These are phyloP conservation scores for Halichondria panicea DNA, from an alignment of 37 sponge, comb jelly and placozoan species.

Conservation along the genomic window DNA sequence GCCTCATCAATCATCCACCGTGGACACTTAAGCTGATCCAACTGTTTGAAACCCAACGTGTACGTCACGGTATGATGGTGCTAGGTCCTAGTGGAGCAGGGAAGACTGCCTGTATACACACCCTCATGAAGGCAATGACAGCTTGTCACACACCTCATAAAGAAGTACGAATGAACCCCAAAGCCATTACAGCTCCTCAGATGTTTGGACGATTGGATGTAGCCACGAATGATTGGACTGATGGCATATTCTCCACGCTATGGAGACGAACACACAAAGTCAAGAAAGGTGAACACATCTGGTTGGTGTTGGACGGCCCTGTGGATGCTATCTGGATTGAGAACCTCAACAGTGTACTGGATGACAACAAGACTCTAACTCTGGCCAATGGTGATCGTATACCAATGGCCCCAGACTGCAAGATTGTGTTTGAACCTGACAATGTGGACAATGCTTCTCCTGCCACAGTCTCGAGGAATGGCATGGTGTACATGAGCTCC, in stretches of 20 bases:
- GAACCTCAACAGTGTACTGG: conserved; percentile 97
- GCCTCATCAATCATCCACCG: conserved; percentile 88
- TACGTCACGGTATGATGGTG: conserved; percentile 99
- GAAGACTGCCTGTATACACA: conserved; percentile 87
- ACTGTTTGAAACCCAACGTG: conserved; percentile 96
- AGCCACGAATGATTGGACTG: conserved; percentile 99
- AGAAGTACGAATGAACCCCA: conserved; percentile 99
- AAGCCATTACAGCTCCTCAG: conserved; percentile 97
- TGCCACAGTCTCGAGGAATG: conserved; percentile 95
- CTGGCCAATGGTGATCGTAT: conserved; percentile 98
- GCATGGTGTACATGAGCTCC: conserved; percentile 98
- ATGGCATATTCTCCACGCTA: conserved; percentile 97
- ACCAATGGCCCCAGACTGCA: conserved; percentile 93
- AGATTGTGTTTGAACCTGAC: conserved; percentile 98
- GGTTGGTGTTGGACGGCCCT: conserved; percentile 98
- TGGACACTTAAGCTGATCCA: conserved; percentile 98
- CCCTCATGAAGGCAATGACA: conserved; percentile 93
- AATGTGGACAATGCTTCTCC: conserved; percentile 98
- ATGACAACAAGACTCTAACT: conserved; percentile 98
- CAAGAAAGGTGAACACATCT: conserved; percentile 94
- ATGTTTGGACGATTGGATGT: conserved; percentile 99
- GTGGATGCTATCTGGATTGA: conserved; percentile 99
- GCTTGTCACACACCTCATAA: conserved; percentile 88
- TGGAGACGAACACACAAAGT: conserved; percentile 95
- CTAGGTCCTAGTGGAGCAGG: conserved; percentile 98